These are phyloP conservation scores for Pelvicachromis taeniatus DNA, from an alignment of 2,113 vertebrate genomes.

Conservation along the genomic window DNA sequence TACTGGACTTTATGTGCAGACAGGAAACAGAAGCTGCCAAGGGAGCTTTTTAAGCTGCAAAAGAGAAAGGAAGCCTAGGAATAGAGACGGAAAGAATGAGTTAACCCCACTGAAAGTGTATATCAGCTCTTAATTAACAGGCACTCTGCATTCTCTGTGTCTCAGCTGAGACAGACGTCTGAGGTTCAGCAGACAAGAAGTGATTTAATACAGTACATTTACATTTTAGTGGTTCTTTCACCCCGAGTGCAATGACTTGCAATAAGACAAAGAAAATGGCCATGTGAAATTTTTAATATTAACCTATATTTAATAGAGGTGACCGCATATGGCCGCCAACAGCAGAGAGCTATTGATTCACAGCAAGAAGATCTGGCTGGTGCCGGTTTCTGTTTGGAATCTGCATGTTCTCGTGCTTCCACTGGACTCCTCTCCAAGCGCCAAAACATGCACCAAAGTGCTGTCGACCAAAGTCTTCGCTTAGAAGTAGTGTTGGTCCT, in stretches of 20 bases:
- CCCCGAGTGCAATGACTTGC: not conserved
- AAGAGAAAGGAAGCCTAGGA: not conserved
- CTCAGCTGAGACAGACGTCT: not conserved
- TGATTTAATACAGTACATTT: slow-evolving; percentile 24
- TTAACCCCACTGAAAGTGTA: slow-evolving; percentile 19
- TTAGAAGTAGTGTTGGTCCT: not conserved
- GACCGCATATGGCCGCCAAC: not conserved
- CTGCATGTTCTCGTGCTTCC: not conserved
- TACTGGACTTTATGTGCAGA: not conserved
- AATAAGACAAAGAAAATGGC: not conserved
- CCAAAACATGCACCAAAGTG: not conserved
- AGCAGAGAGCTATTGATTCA: not conserved
- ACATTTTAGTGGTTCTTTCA: slow-evolving; percentile 22
- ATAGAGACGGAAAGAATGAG: slow-evolving; percentile 4
- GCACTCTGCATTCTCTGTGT: slow-evolving; percentile 17
- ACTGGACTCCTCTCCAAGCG: not conserved
- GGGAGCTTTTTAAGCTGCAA: slow-evolving; percentile 19
- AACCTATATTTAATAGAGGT: not conserved
- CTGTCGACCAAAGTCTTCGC: not conserved
- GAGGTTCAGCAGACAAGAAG: not conserved
- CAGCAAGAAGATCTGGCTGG: not conserved
- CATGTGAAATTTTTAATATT: not conserved
- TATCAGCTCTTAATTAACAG: slow-evolving; percentile 40
- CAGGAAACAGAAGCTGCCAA: slow-evolving; percentile 15
- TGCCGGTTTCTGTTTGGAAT: not conserved